These are phyloP conservation scores for Archocentrus centrarchus DNA, from an alignment of 2,113 vertebrate species.

Conservation along the genomic window DNA sequence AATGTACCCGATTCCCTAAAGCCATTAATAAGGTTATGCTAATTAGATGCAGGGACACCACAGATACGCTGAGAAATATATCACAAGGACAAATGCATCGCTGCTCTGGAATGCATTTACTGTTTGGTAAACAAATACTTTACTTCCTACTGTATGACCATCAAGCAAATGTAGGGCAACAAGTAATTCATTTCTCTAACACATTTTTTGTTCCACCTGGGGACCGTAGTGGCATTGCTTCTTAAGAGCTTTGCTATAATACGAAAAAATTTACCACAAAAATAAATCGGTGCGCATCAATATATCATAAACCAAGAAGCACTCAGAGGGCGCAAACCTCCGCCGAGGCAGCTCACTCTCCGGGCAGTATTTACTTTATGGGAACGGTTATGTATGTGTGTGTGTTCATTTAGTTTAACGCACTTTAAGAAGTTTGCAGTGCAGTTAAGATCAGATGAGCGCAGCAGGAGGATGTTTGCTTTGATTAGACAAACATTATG, in stretches of 20 bases:
- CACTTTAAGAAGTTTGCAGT: too few relatives aligned
- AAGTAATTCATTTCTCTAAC: slow-evolving; percentile 26
- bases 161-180: slow-evolving; percentile 17
- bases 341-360: too few relatives aligned
- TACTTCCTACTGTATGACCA: slow-evolving; percentile 22
- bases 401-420: too few relatives aligned
- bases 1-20: slow-evolving; percentile 63
- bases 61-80: slow-evolving; percentile 49
- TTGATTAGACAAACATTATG: too few relatives aligned
- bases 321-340: too few relatives aligned
- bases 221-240: neutral
- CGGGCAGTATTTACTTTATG: too few relatives aligned
- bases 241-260: neutral
- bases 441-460: too few relatives aligned
- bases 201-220: neutral
- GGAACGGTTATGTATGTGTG: too few relatives aligned
- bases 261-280: neutral
- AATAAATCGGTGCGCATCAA: neutral
- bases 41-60: slow-evolving; percentile 54
- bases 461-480: too few relatives aligned
- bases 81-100: slow-evolving; percentile 52
- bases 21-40: slow-evolving; percentile 70
- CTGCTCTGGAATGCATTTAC: slow-evolving; percentile 39
- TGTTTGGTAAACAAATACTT: slow-evolving; percentile 55
- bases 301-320: neutral